Conservation (phyloP, 2,888 invertebrate genomes). For the Blastobasis lacticolella region DNA sequence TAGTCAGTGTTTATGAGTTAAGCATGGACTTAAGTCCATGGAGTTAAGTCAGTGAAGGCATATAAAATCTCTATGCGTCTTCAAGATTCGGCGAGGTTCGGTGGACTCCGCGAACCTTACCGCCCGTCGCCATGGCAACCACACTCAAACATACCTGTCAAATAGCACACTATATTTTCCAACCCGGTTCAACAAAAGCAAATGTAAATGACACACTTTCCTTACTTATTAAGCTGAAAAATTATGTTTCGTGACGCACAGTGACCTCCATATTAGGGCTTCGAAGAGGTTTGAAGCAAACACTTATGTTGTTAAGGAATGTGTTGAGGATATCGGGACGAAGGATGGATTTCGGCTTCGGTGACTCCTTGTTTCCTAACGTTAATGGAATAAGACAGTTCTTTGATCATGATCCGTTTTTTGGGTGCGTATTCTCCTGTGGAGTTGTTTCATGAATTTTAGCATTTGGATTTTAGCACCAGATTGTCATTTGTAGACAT, state of each 20-base stretch:
- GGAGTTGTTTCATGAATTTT: too few species aligned
- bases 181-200: slow-evolving; percentile 31
- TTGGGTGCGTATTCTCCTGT: slow-evolving; percentile 40
- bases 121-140: slow-evolving; percentile 39
- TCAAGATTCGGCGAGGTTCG: neutral
- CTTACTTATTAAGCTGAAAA: slow-evolving; percentile 25
- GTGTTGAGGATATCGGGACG: slow-evolving; percentile 31
- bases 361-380: slow-evolving; percentile 57
- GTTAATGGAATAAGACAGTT: slow-evolving; percentile 47
- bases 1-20: too few species aligned
- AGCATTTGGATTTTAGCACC: too few species aligned
- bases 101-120: slow-evolving; percentile 43
- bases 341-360: slow-evolving; percentile 63
- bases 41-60: too few species aligned
- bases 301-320: slow-evolving; percentile 37
- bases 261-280: slow-evolving; percentile 26
- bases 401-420: slow-evolving; percentile 48
- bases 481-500: too few species aligned
- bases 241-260: slow-evolving; percentile 49
- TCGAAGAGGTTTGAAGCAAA: slow-evolving; percentile 14
- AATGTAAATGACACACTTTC: slow-evolving; percentile 45
- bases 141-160: slow-evolving; percentile 55
- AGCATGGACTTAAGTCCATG: too few species aligned
- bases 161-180: slow-evolving; percentile 41
- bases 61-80: too few species aligned